Percentiles rank a stretch among this genome's conserved stretches.
Evolutionary conservation across 2,888 invertebrate genomes (phyloP).

Genomic region (Mythimna vitellina): DNA sequence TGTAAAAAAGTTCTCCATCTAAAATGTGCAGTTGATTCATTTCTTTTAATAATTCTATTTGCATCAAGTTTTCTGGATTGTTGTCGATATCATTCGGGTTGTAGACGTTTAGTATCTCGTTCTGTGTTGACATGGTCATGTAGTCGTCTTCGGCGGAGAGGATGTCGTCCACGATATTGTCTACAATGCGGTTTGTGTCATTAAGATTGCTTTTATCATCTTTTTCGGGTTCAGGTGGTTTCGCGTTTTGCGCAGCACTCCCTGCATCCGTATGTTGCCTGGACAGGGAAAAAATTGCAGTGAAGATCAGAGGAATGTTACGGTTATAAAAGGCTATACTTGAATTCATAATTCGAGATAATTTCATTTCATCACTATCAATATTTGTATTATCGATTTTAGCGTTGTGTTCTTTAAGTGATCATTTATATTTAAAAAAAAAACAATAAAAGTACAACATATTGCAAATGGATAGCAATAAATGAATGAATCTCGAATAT

Average conservation of each 20-base stretch:
- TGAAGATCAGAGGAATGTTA: neutral
- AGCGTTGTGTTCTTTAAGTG: too few relatives aligned
- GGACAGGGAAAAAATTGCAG: neutral
- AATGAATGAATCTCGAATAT: too few relatives aligned
- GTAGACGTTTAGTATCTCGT: slow-evolving; percentile 75
- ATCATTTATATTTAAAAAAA: too few relatives aligned
- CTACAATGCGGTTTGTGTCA: slow-evolving; percentile 76
- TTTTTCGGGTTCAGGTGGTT: slow-evolving; percentile 63
- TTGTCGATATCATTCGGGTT: slow-evolving; percentile 70
- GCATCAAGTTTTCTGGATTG: slow-evolving; percentile 79
- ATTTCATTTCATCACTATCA: neutral
- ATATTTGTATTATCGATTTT: neutral
- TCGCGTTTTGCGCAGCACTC: slow-evolving; percentile 14
- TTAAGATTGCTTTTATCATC: slow-evolving; percentile 67
- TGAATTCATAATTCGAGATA: neutral
- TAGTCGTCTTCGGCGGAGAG: slow-evolving; percentile 87
- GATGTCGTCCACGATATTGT: slow-evolving; percentile 87
- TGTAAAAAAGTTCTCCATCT: slow-evolving; percentile 85
- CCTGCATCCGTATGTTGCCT: slow-evolving; percentile 75
- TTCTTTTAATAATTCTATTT: slow-evolving; percentile 85
- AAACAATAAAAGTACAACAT: too few relatives aligned
- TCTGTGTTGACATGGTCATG: slow-evolving; percentile 79
- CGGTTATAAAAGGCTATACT: neutral
- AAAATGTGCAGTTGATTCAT: slow-evolving; percentile 85
- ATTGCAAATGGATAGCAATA: too few relatives aligned